Percentiles rank a stretch among this genome's conserved stretches.
Evolutionary conservation across 2,888 invertebrate genomes (phyloP).

Genomic region (Papilio elwesi): DNA sequence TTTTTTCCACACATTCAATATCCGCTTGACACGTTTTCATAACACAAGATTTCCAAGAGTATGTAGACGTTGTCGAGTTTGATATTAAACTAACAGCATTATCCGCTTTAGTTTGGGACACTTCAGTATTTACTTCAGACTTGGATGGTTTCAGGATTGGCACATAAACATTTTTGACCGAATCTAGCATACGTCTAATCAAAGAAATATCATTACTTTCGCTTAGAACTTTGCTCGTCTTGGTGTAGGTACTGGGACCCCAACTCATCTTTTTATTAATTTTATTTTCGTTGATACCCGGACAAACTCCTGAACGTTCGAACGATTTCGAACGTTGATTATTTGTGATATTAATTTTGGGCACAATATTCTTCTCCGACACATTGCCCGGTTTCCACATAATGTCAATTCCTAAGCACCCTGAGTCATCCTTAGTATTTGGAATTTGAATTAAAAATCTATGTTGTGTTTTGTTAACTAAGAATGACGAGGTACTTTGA

Average conservation of each 20-base stretch:
- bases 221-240: neutral
- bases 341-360: neutral
- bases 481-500: neutral
- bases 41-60: constrained; percentile 38
- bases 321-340: neutral
- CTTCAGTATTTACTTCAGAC: constrained; percentile 19
- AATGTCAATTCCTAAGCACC: constrained; percentile 22
- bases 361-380: neutral
- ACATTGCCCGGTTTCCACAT: constrained; percentile 22
- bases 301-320: constrained; percentile 1
- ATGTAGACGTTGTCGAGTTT: constrained; percentile 30
- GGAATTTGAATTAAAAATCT: constrained; percentile 25
- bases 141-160: constrained; percentile 23
- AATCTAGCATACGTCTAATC: constrained; percentile 32
- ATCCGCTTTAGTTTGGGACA: constrained; percentile 2
- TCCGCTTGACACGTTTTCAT: constrained; percentile 37
- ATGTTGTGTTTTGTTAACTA: neutral
- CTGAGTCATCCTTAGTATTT: constrained; percentile 6
- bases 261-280: neutral
- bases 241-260: neutral
- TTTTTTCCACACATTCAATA: constrained; percentile 22
- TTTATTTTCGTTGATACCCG: neutral
- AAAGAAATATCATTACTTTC: constrained; percentile 28
- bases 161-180: constrained; percentile 31
- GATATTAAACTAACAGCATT: constrained; percentile 26